A percentile compares a stretch with the other conserved stretches of the same genome.
phyloP scores from a whole-genome alignment of 1,140 invertebrate species.

The Liolophura sinensis region DNA sequence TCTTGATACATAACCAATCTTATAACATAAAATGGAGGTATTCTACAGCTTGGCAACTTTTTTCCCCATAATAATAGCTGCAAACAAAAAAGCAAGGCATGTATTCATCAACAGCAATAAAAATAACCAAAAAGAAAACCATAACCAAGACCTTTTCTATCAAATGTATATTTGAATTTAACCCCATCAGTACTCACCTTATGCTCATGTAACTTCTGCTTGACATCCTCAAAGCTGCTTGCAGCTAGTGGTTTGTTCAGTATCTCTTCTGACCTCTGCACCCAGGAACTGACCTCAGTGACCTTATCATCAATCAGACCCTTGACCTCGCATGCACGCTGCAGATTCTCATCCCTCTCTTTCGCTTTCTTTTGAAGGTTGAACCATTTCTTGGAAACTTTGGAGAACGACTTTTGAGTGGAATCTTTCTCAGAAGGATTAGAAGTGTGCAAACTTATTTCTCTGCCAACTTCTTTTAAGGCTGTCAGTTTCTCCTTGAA shows the following conservation, averaged over 20 bases:
- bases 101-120: too few species aligned
- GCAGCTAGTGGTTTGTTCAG: conserved; percentile 76
- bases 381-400: conserved; percentile 72
- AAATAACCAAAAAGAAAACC: too few species aligned
- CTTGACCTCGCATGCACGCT: conserved; percentile 85
- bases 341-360: conserved; percentile 71
- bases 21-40: too few species aligned
- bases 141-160: too few species aligned
- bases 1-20: too few species aligned
- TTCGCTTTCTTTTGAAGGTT: conserved; percentile 72
- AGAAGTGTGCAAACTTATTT: conserved; percentile 36
- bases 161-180: too few species aligned
- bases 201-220: conserved; percentile 61
- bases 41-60: too few species aligned
- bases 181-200: neutral
- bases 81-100: too few species aligned
- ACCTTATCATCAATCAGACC: conserved; percentile 82
- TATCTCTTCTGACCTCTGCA: conserved; percentile 78
- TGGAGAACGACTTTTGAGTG: conserved; percentile 38
- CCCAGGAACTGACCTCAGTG: conserved; percentile 80
- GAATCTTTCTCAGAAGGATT: conserved; percentile 38
- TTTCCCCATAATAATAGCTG: too few species aligned
- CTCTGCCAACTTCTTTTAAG: conserved; percentile 36
- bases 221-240: conserved; percentile 76
- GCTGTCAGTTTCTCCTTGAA: conserved; percentile 38